phyloP scores from a whole-genome alignment of 1,140 invertebrate genomes.

The Drosophila pseudoananassae region DNA sequence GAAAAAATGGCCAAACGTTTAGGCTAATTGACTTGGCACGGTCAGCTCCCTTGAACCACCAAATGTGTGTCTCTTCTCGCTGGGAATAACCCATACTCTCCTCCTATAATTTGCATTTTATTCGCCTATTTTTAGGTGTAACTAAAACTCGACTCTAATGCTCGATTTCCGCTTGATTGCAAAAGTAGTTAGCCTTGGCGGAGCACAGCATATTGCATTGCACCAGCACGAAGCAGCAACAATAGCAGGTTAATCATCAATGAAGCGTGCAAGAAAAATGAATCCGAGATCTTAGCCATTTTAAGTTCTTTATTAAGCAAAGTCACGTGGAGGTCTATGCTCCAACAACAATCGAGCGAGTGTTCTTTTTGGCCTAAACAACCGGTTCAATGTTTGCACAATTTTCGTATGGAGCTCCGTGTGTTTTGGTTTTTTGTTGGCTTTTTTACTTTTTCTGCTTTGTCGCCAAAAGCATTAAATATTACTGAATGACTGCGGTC shows the following conservation, averaged over 20 bases:
- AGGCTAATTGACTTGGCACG: background rate
- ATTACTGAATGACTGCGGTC: slow-evolving; percentile 69
- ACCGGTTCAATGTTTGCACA: slow-evolving; percentile 81
- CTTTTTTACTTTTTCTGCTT: slow-evolving; percentile 25
- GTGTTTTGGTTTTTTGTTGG: slow-evolving; percentile 11
- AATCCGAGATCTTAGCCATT: slow-evolving; percentile 2
- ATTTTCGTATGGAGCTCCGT: slow-evolving; percentile 28
- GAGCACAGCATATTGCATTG: slow-evolving; percentile 40
- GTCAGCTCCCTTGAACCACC: too few species aligned
- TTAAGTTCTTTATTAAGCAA: background rate
- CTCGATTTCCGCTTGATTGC: slow-evolving; percentile 43
- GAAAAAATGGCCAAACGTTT: background rate
- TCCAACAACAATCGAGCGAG: background rate
- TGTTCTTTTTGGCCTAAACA: slow-evolving; percentile 30
- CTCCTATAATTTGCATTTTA: slow-evolving; percentile 49
- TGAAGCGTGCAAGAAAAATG: slow-evolving; percentile 70
- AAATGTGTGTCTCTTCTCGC: background rate
- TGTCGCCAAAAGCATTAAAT: slow-evolving; percentile 73
- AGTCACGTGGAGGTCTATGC: slow-evolving; percentile 52
- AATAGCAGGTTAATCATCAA: slow-evolving; percentile 61
- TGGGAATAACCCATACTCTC: background rate
- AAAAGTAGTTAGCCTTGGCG: slow-evolving; percentile 66
- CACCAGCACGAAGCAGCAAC: slow-evolving; percentile 24
- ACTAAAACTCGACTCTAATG: slow-evolving; percentile 46
- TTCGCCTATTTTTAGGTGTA: slow-evolving; percentile 58